Percentiles rank a stretch among this genome's conserved stretches.
These are phyloP conservation scores for Neopelma chrysocephalum DNA, from an alignment of 2,797 vertebrate species.

Conservation along the genomic window DNA sequence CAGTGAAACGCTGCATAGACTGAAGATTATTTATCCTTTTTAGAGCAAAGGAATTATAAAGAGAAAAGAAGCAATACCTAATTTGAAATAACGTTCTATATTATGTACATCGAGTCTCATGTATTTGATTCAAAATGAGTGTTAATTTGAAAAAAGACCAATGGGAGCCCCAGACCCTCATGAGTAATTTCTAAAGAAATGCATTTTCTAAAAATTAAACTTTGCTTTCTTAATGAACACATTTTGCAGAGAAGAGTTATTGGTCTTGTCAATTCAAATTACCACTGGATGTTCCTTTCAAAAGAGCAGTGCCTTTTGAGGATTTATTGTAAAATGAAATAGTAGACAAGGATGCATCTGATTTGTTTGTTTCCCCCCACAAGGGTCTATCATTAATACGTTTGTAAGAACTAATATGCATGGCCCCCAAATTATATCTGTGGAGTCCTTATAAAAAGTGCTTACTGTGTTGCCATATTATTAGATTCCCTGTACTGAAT, in stretches of 20 bases:
- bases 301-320: constrained; percentile 31
- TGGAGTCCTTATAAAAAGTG: constrained; percentile 46
- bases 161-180: constrained; percentile 7
- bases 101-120: neutral
- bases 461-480: constrained; percentile 36
- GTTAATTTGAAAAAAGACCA: constrained; percentile 41
- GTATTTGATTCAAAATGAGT: constrained; percentile 20
- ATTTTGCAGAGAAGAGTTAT: constrained; percentile 23
- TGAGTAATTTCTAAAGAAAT: constrained; percentile 41
- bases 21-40: neutral
- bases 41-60: neutral
- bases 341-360: constrained; percentile 29
- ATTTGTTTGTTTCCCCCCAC: constrained; percentile 1
- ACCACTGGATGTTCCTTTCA: neutral
- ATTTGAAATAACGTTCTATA: neutral
- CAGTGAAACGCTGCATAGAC: neutral
- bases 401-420: constrained; percentile 39
- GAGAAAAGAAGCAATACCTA: neutral
- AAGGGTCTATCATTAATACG: constrained; percentile 42
- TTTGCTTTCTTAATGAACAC: constrained; percentile 46
- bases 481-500: constrained; percentile 27
- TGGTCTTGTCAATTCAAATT: constrained; percentile 25
- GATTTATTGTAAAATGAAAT: constrained; percentile 22
- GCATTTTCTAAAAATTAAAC: constrained; percentile 56
- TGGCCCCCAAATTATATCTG: constrained; percentile 13